A percentile compares a stretch with the other conserved stretches of the same genome.
These are phyloP conservation scores for Zeuzera pyrina DNA, from an alignment of 2,888 invertebrate genomes.

Conservation along the genomic window DNA sequence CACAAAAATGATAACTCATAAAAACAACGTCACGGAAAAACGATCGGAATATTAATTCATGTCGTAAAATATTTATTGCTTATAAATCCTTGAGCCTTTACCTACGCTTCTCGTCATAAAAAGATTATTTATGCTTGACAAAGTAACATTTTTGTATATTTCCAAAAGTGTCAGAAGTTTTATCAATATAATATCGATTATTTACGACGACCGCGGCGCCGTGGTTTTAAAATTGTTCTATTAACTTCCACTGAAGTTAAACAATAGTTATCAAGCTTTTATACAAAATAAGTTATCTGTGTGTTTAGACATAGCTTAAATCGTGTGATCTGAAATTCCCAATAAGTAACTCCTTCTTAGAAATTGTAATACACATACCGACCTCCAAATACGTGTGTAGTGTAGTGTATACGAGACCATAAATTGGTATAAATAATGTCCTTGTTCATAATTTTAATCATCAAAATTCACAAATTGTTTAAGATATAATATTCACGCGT, in stretches of 20 bases:
- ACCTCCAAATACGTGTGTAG: too few species aligned
- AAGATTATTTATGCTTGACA: conserved; percentile 71
- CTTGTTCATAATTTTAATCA: conserved; percentile 16
- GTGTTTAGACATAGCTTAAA: too few species aligned
- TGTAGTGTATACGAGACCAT: conserved; percentile 24
- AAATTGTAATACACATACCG: too few species aligned
- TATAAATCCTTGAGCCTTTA: conserved; percentile 73
- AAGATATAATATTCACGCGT: conserved; percentile 13
- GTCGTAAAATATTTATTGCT: conserved; percentile 73
- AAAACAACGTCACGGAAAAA: conserved; percentile 71
- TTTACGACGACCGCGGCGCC: conserved; percentile 64
- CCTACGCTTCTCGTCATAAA: conserved; percentile 72
- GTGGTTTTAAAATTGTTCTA: conserved; percentile 30
- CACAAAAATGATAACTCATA: conserved; percentile 72
- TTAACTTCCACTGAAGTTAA: too few species aligned
- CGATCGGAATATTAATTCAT: conserved; percentile 72
- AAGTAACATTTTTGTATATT: conserved; percentile 70
- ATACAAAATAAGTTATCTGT: too few species aligned
- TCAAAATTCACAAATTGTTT: conserved; percentile 14
- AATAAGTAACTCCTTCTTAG: too few species aligned
- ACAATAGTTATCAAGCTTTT: too few species aligned
- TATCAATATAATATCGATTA: conserved; percentile 59
- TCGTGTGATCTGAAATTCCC: too few species aligned
- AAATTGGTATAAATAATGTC: conserved; percentile 16
- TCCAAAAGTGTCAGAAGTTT: conserved; percentile 56